phyloP scores from a whole-genome alignment of 2,113 vertebrate genomes.

The Brienomyrus longianalis region DNA sequence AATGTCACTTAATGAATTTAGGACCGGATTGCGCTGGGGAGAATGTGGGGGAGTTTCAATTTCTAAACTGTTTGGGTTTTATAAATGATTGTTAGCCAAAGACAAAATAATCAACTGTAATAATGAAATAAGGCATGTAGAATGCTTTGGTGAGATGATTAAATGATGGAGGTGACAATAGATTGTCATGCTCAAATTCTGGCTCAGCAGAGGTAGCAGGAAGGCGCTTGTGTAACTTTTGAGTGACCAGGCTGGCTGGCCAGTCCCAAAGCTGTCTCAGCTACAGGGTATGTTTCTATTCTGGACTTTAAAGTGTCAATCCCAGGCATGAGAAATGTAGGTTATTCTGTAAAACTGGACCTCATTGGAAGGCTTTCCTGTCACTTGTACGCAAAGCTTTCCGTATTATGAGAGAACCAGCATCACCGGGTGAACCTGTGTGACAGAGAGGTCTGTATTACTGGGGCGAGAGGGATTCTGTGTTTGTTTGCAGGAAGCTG shows the following conservation, averaged over 20 bases:
- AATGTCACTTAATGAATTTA: neutral
- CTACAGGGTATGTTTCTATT: neutral
- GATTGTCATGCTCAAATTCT: neutral
- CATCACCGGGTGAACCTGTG: neutral
- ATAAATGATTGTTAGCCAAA: neutral
- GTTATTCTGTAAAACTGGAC: neutral
- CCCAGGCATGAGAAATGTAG: neutral
- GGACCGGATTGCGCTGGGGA: neutral
- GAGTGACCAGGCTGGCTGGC: neutral
- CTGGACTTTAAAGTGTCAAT: neutral
- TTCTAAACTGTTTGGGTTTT: neutral
- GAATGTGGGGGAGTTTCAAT: neutral
- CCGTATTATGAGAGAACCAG: neutral
- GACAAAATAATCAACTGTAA: neutral
- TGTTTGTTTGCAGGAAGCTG: neutral
- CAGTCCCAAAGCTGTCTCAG: neutral
- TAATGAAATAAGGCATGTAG: neutral
- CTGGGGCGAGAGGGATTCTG: neutral
- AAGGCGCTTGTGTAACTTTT: neutral
- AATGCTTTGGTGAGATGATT: neutral
- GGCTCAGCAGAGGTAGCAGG: neutral
- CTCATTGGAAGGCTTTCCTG: neutral
- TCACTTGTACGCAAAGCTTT: neutral
- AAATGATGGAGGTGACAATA: neutral
- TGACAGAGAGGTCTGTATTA: neutral